These are phyloP conservation scores for Sphecodes monilicornis DNA, from an alignment of 2,888 invertebrate genomes.

Conservation along the genomic window DNA sequence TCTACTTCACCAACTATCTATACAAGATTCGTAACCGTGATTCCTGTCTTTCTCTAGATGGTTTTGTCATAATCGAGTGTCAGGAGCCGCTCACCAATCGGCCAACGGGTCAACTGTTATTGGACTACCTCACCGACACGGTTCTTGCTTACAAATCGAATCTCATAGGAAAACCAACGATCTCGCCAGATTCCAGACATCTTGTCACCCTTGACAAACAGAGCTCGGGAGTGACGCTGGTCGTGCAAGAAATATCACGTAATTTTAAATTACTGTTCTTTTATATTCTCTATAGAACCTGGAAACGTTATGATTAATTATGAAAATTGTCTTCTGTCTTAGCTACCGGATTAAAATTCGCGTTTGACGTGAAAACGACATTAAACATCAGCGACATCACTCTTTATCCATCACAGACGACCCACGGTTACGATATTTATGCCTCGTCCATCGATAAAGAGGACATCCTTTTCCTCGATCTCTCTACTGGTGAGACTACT, in stretches of 20 bases:
- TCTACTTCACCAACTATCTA: background rate
- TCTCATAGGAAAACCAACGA: conserved; percentile 88
- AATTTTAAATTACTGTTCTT: conserved; percentile 67
- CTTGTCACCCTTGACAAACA: conserved; percentile 89
- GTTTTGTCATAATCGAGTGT: conserved; percentile 90
- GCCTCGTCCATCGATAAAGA: conserved; percentile 90
- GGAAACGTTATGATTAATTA: background rate
- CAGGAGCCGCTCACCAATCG: conserved; percentile 88
- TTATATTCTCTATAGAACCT: no score
- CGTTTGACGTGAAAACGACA: conserved; percentile 91
- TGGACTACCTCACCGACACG: conserved; percentile 91
- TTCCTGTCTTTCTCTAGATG: conserved; percentile 85
- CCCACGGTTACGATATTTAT: conserved; percentile 90
- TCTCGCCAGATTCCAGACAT: conserved; percentile 90
- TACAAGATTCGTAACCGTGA: background rate
- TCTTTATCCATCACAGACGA: conserved; percentile 90
- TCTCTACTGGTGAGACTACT: conserved; percentile 86
- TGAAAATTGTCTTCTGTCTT: conserved; percentile 67
- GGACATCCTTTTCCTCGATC: conserved; percentile 89
- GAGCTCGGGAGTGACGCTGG: conserved; percentile 86
- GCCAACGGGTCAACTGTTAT: conserved; percentile 88
- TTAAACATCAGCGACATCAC: conserved; percentile 90
- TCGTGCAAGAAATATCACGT: conserved; percentile 89
- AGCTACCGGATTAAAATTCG: conserved; percentile 88
- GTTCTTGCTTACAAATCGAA: conserved; percentile 88